These are phyloP conservation scores for Drosophila erecta DNA, from an alignment of 1,140 invertebrate genomes.

Conservation along the genomic window DNA sequence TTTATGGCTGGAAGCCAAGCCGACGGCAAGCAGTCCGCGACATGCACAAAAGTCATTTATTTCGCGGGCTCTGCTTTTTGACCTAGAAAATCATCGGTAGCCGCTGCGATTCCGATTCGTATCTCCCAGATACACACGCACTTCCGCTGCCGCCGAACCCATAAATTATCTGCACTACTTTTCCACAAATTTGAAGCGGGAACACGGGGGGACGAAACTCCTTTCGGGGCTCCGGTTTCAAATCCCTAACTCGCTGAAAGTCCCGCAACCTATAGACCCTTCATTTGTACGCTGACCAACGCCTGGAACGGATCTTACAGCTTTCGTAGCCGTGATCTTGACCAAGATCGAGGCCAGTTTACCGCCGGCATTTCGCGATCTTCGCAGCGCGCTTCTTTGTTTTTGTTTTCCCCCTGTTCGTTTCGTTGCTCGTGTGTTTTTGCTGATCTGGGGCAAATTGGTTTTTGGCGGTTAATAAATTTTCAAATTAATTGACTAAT, in stretches of 20 bases:
- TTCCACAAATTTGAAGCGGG: constrained; percentile 16
- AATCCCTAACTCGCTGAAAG: constrained; percentile 64
- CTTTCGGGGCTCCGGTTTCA: constrained; percentile 27
- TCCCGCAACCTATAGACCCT: constrained; percentile 54
- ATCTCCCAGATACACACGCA: constrained; percentile 76
- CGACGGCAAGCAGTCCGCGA: constrained; percentile 57
- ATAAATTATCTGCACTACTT: constrained; percentile 71
- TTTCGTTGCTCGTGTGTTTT: constrained; percentile 17
- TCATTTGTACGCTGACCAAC: constrained; percentile 71
- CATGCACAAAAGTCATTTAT: constrained; percentile 82
- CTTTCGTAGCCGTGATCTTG: constrained; percentile 28
- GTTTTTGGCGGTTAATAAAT: constrained; percentile 83
- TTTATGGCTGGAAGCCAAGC: constrained; percentile 63
- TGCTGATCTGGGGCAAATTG: constrained; percentile 73
- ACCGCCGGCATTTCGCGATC: constrained; percentile 74
- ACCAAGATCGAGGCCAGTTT: constrained; percentile 47
- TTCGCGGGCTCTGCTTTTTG: constrained; percentile 57
- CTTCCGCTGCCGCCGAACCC: constrained; percentile 61
- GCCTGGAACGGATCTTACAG: constrained; percentile 50
- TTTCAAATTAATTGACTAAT: constrained; percentile 83
- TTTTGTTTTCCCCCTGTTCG: constrained; percentile 1
- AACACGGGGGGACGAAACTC: not conserved
- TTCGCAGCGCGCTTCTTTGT: constrained; percentile 4
- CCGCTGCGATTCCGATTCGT: constrained; percentile 63
- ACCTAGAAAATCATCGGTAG: constrained; percentile 68